Evolutionary conservation across 2,113 vertebrate species (phyloP).

Genomic region (Fukomys damarensis): DNA sequence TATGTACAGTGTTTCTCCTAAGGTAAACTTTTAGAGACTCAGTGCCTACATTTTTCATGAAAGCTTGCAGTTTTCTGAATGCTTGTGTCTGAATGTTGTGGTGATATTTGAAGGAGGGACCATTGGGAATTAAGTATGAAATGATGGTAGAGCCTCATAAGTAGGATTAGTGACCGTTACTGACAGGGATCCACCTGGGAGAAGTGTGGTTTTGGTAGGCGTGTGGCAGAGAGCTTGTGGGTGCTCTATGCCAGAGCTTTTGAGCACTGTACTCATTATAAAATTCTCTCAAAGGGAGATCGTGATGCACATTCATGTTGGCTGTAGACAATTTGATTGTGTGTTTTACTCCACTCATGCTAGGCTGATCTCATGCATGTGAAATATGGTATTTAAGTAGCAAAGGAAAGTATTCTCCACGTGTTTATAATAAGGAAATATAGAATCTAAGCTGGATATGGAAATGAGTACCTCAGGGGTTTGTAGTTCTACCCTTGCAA

Average conservation of each 20-base stretch:
- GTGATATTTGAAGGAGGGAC: not conserved
- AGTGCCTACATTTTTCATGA: not conserved
- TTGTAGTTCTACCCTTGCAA: not conserved
- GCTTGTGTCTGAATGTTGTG: not conserved
- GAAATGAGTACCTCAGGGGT: not conserved
- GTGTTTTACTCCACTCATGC: not conserved
- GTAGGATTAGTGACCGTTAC: too few species aligned
- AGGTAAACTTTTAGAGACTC: not conserved
- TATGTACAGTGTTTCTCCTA: not conserved
- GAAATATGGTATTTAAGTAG: not conserved
- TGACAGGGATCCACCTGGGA: not conserved
- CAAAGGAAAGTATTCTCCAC: not conserved
- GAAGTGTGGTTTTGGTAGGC: not conserved
- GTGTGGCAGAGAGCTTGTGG: not conserved
- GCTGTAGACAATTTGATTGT: accelerated
- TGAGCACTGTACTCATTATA: not conserved
- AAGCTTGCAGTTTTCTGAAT: not conserved
- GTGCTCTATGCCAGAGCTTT: accelerated
- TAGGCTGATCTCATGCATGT: not conserved
- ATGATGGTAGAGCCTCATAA: not conserved
- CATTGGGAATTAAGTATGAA: not conserved
- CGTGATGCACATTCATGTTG: accelerated
- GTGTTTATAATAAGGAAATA: not conserved
- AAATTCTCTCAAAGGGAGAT: not conserved
- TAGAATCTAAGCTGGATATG: not conserved